Conservation (phyloP, 1,140 invertebrate genomes). For the Heliconius melpomene region DNA sequence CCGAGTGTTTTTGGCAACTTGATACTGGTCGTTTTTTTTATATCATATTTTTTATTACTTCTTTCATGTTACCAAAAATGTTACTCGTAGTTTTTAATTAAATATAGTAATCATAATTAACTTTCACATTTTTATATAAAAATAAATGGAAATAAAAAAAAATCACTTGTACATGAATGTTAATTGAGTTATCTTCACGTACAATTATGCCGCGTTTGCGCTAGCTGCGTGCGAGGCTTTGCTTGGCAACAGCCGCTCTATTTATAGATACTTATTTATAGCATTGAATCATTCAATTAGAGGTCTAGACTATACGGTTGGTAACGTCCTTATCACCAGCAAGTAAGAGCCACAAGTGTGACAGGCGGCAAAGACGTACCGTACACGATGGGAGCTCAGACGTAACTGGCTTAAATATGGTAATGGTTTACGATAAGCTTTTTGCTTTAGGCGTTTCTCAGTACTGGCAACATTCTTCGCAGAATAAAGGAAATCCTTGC, state of each 20-base stretch:
- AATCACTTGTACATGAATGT: neutral
- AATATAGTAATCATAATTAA: neutral
- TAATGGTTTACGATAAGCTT: constrained; percentile 34
- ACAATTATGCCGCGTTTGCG: constrained; percentile 21
- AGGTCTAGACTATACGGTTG: constrained; percentile 49
- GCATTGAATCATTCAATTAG: constrained; percentile 63
- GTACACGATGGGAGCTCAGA: constrained; percentile 17
- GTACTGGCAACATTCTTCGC: constrained; percentile 33
- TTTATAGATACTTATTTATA: constrained; percentile 63
- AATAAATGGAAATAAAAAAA: neutral
- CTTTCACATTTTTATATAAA: neutral
- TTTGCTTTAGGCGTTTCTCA: constrained; percentile 33
- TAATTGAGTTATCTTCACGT: constrained; percentile 21
- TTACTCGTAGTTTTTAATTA: neutral
- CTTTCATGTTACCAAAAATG: neutral
- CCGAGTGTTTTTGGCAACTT: neutral
- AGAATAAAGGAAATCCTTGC: constrained; percentile 27
- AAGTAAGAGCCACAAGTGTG: neutral
- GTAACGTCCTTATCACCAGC: constrained; percentile 6
- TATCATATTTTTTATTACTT: neutral
- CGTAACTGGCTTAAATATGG: constrained; percentile 34
- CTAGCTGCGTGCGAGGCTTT: constrained; percentile 10
- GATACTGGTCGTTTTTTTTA: neutral
- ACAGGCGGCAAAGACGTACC: neutral
- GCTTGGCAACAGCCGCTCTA: constrained; percentile 59